These are phyloP conservation scores for Trypoxylus dichotomus DNA, from an alignment of 1,140 invertebrate species.

Conservation along the genomic window DNA sequence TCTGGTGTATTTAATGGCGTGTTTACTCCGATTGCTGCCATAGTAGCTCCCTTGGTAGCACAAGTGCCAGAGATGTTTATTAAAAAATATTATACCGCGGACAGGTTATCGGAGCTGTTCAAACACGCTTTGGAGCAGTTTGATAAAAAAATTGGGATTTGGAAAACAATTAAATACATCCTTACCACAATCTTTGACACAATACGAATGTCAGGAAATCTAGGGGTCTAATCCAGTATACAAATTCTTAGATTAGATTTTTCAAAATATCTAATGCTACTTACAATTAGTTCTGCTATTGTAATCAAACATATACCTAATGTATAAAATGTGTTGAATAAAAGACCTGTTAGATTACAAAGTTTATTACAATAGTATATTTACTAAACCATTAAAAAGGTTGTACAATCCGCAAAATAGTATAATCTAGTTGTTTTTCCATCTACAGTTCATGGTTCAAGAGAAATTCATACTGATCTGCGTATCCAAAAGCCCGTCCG, in stretches of 20 bases:
- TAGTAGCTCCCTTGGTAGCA: not conserved
- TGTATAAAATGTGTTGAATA: not conserved
- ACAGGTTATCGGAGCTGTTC: not conserved
- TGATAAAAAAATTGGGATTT: not conserved
- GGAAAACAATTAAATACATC: not conserved
- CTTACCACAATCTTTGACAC: not conserved
- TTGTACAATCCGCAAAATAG: not conserved
- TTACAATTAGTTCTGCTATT: too few species aligned
- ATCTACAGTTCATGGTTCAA: not conserved
- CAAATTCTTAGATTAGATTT: too few species aligned
- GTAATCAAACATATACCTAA: not conserved
- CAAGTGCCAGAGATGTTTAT: not conserved
- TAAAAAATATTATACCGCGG: not conserved
- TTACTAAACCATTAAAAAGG: not conserved
- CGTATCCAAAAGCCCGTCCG: not conserved
- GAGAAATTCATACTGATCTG: not conserved
- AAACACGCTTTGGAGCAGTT: not conserved
- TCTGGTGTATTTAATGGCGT: not conserved
- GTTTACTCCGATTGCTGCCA: not conserved
- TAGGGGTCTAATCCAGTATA: too few species aligned
- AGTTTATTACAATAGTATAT: not conserved
- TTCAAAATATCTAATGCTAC: not conserved
- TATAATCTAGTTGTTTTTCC: constrained; percentile 19
- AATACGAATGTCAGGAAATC: not conserved
- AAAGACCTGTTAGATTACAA: not conserved